Base-by-base conservation (phyloP, 1,140 invertebrate species). In the Panagrolaimus sp. region DNA sequence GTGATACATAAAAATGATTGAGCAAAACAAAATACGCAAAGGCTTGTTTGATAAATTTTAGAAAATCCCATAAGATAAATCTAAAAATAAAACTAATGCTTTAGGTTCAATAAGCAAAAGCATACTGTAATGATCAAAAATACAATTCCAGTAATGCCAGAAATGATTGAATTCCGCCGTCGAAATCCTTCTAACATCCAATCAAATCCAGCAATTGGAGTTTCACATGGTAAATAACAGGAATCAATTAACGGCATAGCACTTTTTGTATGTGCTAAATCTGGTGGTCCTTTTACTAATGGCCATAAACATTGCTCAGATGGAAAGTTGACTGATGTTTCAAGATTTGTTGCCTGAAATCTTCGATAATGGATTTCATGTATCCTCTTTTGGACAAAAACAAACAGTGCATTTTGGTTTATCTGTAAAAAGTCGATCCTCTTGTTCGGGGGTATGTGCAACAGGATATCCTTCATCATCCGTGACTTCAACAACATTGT, bases 61-160 rank as follows among this genome's bases (percentile, higher is more conserved):
- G 51, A 57, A 20, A 57, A 57, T 20, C 14, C 51, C 27, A 57
- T 57, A 2, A 57, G 51, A 57, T 57, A 57, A 11, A 57, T 57
- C 51, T 57, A 27, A 25, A 51, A 57, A 53, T 20, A 16, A 57
- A 20, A 25, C 9, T 57, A n/a, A n/a, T 25, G 48, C 16, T 5
- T 25, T 5, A 14, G 48, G 48, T 8, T 20, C 13, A 51, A 51
- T 11, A 16, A 4, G 31, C 7, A 4, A 4, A 4, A 7, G 27
- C 51, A 11, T n/a, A 57, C 51, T 27, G 51, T 57, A 57, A 57
- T 57, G 20, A 57, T 11, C 11, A 57, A 16, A 57, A 57, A 57
- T 13, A 57, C 51, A 5, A 27, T 27, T 9, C 51, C 51, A 20
- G n/a, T 57, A 8, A 57, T 11, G 11, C 51, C 11, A 13, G 51